phyloP scores from a whole-genome alignment of 64 coral and sea anemone species.

The Trachythela sp. region DNA sequence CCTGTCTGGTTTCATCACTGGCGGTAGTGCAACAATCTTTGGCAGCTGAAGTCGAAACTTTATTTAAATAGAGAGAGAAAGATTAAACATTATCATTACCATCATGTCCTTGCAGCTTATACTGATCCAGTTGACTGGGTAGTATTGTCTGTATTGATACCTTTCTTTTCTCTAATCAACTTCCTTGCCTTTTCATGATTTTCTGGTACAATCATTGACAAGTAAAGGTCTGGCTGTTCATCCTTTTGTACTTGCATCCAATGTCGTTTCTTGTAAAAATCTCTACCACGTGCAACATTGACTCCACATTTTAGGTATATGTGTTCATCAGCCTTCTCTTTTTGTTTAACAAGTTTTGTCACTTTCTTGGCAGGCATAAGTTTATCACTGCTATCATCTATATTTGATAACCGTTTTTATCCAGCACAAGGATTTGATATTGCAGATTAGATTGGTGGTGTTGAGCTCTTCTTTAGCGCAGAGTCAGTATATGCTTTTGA shows the following conservation, averaged over 20 bases:
- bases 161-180: background rate
- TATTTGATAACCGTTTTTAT: background rate
- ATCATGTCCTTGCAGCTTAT: no score
- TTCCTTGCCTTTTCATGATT: background rate
- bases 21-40: background rate
- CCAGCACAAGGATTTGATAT: background rate
- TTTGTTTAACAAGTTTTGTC: background rate
- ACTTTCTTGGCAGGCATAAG: background rate
- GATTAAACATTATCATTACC: no score
- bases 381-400: background rate
- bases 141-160: background rate
- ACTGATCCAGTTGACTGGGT: no score
- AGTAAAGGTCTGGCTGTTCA: background rate
- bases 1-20: background rate
- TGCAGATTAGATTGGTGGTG: background rate
- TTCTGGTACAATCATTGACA: background rate
- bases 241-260: background rate
- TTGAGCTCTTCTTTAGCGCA: background rate
- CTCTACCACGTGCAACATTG: background rate
- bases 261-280: background rate
- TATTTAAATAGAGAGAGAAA: no score
- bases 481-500: no score
- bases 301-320: slow-evolving; percentile 4
- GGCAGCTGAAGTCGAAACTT: no score
- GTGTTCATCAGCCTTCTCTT: background rate